Conservation (phyloP, 2,113 vertebrate species). For the Gymnobelideus leadbeateri region DNA sequence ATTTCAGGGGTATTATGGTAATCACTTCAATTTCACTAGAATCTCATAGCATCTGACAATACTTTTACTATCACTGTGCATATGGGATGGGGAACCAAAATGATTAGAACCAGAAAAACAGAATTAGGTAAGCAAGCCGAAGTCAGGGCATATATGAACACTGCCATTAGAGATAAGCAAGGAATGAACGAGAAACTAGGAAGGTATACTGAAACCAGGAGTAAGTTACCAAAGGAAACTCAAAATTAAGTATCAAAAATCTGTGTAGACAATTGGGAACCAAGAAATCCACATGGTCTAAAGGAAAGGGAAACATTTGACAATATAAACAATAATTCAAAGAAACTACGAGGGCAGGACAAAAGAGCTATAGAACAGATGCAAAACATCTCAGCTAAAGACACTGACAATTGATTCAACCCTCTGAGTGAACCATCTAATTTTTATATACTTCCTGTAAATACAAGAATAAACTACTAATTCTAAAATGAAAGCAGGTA, state of each 20-base stretch:
- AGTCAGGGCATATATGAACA: neutral
- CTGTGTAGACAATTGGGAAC: neutral
- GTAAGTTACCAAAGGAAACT: neutral
- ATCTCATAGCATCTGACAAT: neutral
- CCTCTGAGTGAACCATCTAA: neutral
- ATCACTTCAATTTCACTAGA: neutral
- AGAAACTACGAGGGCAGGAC: neutral
- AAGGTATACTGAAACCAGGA: neutral
- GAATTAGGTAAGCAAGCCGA: neutral
- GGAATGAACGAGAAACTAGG: neutral
- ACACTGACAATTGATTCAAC: neutral
- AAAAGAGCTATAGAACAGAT: neutral
- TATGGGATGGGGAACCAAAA: neutral
- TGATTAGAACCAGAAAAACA: neutral
- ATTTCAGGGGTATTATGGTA: neutral
- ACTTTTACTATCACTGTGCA: neutral
- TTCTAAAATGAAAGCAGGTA: neutral
- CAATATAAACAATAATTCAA: neutral
- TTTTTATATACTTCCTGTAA: neutral
- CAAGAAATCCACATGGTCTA: neutral
- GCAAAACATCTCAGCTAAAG: neutral
- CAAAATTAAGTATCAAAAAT: neutral
- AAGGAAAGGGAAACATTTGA: neutral
- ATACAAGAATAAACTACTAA: neutral
- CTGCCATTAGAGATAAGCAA: neutral